Evolutionary conservation across 2,888 invertebrate species (phyloP), one percentile per base, ranked within the genome.

Genomic region (Trimorus sp.): DNA sequence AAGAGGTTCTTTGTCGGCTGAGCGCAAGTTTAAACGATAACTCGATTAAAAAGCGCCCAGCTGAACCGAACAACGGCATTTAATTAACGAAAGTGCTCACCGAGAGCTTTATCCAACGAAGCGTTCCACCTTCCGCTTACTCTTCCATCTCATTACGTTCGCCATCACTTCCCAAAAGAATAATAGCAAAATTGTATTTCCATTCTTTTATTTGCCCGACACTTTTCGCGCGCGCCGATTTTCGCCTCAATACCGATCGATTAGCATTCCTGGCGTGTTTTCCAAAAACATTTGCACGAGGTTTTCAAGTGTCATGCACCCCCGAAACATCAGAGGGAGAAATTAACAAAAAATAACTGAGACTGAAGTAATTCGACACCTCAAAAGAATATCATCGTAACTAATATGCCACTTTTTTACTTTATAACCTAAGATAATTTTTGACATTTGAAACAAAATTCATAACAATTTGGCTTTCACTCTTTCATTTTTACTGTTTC

Each of bases 81-180:
- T 88, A 89, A 89, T 90, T 90, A 90, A 89, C 88, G 88, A 89
- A 89, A 90, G 89, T 89, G 88, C 89, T 89, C 86, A 81, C 85
- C 79, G 86, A 86, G 87, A 88, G 88, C 87, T 88, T 88, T 82
- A 82, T 86, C 76, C 79, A 74, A 15, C 73, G 68, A 70, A 71
- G 81, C 80, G 69, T 79, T 78, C 66, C 65, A 51, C 66, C 81
- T 69, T 79, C 62, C 78, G 75, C 74, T 83, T 74, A 80, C 74
- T 78, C 80, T 83, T 80, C 73, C 78, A 69, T 80, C 78, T 83
- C 80, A 75, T 75, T 79, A 73, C 65, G 65, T 75, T 77, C 76
- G 75, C 82, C 73, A 82, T 82, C 79, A 78, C 84, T 83, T 81
- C 79, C 75, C 79, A 66, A 82, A 84, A 82, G 77, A 81, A 77